Conservation (phyloP, 2,888 invertebrate species). For the Leptopilina syphax region DNA sequence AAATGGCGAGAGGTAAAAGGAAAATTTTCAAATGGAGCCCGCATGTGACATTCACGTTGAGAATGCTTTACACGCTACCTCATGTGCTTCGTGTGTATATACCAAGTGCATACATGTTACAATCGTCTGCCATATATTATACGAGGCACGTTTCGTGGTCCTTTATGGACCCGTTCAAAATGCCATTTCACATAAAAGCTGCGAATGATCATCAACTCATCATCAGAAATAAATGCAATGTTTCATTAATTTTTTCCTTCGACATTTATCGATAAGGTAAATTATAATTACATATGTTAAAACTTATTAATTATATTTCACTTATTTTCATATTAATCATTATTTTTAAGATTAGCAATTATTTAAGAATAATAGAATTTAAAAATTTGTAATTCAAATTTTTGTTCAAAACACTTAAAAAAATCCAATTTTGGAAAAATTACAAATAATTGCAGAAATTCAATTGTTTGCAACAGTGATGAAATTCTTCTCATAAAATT, state of each 20-base stretch:
- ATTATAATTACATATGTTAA: too few relatives aligned
- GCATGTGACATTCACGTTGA: constrained; percentile 60
- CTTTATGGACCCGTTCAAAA: constrained; percentile 41
- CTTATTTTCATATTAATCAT: too few relatives aligned
- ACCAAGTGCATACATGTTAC: constrained; percentile 23
- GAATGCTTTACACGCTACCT: constrained; percentile 47
- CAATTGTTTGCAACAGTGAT: too few relatives aligned
- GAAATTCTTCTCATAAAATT: too few relatives aligned
- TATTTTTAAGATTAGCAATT: too few relatives aligned
- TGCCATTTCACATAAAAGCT: constrained; percentile 18
- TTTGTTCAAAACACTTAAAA: too few relatives aligned
- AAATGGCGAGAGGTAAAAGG: constrained; percentile 62
- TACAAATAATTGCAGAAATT: too few relatives aligned
- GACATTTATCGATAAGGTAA: too few relatives aligned
- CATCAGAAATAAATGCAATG: neutral
- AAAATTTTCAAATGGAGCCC: constrained; percentile 67
- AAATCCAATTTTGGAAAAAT: too few relatives aligned
- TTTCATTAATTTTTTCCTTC: neutral
- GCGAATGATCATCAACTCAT: constrained; percentile 17
- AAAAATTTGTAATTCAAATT: too few relatives aligned
- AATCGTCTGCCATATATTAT: constrained; percentile 32
- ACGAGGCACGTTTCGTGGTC: constrained; percentile 32
- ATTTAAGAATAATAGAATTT: too few relatives aligned
- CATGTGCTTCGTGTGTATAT: constrained; percentile 40
- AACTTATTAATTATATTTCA: too few relatives aligned